Percentiles rank a stretch among this genome's conserved stretches.
Conservation (phyloP, 2,888 invertebrate genomes). For the Ochropleura leucogaster region DNA sequence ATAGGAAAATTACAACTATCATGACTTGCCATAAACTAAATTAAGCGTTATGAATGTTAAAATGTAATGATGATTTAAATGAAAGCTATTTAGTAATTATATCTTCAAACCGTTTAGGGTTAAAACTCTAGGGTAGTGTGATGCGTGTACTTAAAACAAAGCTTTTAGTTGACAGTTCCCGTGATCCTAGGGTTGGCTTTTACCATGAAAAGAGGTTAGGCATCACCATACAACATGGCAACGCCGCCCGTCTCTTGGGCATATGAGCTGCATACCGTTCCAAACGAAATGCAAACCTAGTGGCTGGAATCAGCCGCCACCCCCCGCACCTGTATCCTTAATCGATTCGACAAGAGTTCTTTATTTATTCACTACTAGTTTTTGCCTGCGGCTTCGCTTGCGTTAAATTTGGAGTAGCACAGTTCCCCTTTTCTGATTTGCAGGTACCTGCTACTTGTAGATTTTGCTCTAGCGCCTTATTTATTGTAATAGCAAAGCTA, state of each 20-base stretch:
- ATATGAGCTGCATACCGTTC: not conserved
- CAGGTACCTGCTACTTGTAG: too few relatives aligned
- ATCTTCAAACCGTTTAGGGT: not conserved
- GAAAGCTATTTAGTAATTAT: not conserved
- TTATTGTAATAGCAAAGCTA: too few relatives aligned
- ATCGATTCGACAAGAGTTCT: not conserved
- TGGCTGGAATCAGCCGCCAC: accelerated
- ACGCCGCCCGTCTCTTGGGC: not conserved
- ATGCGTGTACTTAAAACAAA: not conserved
- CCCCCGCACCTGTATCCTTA: not conserved
- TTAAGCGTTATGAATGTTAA: not conserved
- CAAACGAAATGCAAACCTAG: not conserved
- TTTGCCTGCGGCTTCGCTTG: too few relatives aligned
- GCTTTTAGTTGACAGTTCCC: not conserved
- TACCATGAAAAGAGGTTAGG: not conserved
- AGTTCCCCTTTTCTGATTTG: too few relatives aligned
- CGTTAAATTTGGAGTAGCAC: too few relatives aligned
- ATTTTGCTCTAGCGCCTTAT: too few relatives aligned
- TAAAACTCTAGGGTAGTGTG: not conserved
- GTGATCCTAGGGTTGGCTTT: not conserved
- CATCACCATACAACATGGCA: not conserved
- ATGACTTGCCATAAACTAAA: not conserved
- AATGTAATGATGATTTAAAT: not conserved
- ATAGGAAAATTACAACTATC: not conserved
- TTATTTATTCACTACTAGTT: not conserved